Conservation (phyloP, 2,797 vertebrate species). For the Siniperca scherzeri region DNA sequence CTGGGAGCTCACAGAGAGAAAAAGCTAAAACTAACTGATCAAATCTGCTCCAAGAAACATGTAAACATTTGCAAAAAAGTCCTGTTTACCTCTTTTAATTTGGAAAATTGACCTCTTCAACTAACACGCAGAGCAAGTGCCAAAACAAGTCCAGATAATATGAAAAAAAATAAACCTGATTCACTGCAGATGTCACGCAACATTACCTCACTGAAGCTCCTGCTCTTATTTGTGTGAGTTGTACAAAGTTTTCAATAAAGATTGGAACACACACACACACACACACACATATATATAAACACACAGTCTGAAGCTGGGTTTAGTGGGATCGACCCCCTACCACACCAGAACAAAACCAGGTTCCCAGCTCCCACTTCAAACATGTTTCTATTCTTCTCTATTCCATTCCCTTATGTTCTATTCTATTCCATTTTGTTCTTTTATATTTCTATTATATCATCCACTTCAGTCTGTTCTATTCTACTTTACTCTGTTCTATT, state of each 20-base stretch:
- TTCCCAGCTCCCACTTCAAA: slow-evolving; percentile 29
- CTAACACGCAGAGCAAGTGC: slow-evolving; percentile 7
- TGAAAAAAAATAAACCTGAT: slow-evolving; percentile 42
- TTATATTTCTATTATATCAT: not conserved
- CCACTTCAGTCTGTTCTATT: not conserved
- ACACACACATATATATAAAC: slow-evolving; percentile 18
- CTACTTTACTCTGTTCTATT: too few species aligned
- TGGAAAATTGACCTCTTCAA: slow-evolving; percentile 40
- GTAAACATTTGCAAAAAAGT: slow-evolving; percentile 46
- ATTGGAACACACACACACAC: slow-evolving; percentile 26
- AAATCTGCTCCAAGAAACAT: slow-evolving; percentile 41
- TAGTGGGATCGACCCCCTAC: slow-evolving; percentile 34
- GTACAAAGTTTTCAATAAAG: slow-evolving; percentile 41
- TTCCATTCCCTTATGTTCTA: not conserved
- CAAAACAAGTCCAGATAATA: slow-evolving; percentile 24
- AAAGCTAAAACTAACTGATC: slow-evolving; percentile 43
- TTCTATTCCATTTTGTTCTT: not conserved
- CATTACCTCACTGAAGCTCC: slow-evolving; percentile 39
- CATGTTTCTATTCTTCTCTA: not conserved
- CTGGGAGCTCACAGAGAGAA: slow-evolving; percentile 3
- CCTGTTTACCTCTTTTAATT: slow-evolving; percentile 32
- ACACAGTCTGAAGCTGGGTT: slow-evolving; percentile 28
- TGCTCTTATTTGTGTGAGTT: not conserved
- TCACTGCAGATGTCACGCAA: slow-evolving; percentile 52
- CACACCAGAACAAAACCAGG: slow-evolving; percentile 37